phyloP scores from a whole-genome alignment of 2,113 vertebrate genomes.

The Microcebus jonahi region DNA sequence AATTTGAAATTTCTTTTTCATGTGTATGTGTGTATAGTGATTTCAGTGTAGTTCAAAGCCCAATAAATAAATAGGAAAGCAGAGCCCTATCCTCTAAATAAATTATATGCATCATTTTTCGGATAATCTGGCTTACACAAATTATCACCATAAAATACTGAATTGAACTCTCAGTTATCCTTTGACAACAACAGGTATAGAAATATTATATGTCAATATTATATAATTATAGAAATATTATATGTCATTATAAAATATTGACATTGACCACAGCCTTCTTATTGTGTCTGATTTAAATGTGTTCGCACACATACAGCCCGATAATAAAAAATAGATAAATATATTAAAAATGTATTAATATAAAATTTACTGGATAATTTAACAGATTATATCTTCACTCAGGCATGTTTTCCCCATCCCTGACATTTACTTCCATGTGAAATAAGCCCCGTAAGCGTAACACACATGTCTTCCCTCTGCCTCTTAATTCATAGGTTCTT shows the following conservation, averaged over 20 bases:
- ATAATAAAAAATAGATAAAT: not conserved
- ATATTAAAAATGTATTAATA: not conserved
- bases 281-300: not conserved
- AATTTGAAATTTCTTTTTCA: not conserved
- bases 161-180: not conserved
- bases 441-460: not conserved
- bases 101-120: not conserved
- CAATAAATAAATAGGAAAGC: not conserved
- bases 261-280: not conserved
- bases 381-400: not conserved
- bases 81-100: not conserved
- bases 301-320: rapidly evolving
- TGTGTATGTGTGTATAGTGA: not conserved
- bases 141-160: not conserved
- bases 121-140: not conserved
- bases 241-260: not conserved
- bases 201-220: too few relatives aligned
- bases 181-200: not conserved
- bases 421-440: not conserved
- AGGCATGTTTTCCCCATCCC: rapidly evolving
- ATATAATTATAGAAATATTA: not conserved
- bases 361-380: not conserved
- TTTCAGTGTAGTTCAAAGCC: not conserved
- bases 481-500: not conserved
- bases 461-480: not conserved